phyloP scores from a whole-genome alignment of 2,888 invertebrate genomes.

The Agonopterix arenella region DNA sequence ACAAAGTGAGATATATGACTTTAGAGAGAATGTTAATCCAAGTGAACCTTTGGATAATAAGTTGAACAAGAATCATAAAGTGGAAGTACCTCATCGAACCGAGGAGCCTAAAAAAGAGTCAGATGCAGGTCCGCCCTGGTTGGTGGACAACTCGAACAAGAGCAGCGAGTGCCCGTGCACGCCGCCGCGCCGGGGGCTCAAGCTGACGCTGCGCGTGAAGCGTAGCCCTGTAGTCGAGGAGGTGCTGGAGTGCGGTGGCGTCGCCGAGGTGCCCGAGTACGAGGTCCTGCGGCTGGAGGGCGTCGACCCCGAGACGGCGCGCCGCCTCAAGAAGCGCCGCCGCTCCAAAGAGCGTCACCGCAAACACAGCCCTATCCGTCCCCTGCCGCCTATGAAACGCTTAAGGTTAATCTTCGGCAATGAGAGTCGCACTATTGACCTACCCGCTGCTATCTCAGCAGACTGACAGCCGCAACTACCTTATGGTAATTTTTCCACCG shows the following conservation, averaged over 20 bases:
- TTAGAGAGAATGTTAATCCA: slow-evolving; percentile 72
- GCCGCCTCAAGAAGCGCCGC: slow-evolving; percentile 75
- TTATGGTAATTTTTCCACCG: slow-evolving; percentile 71
- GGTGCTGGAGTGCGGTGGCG: slow-evolving; percentile 84
- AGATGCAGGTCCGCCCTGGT: slow-evolving; percentile 57
- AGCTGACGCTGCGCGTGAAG: slow-evolving; percentile 90
- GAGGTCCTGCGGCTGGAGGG: slow-evolving; percentile 91
- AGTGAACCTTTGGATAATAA: slow-evolving; percentile 62
- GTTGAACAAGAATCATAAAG: slow-evolving; percentile 53
- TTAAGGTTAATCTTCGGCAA: slow-evolving; percentile 92
- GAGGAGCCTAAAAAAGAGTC: slow-evolving; percentile 61
- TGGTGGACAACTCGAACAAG: slow-evolving; percentile 64
- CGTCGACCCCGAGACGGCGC: slow-evolving; percentile 75
- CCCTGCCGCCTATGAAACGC: slow-evolving; percentile 87
- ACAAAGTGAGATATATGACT: slow-evolving; percentile 67
- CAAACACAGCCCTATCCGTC: slow-evolving; percentile 72
- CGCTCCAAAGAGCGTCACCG: slow-evolving; percentile 66
- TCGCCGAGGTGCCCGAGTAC: slow-evolving; percentile 86
- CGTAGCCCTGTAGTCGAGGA: slow-evolving; percentile 91
- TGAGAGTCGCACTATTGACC: slow-evolving; percentile 92
- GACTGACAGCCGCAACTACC: slow-evolving; percentile 67
- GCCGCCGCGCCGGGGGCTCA: slow-evolving; percentile 80
- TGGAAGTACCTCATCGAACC: slow-evolving; percentile 45
- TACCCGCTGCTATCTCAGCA: slow-evolving; percentile 84
- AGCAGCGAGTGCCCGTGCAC: slow-evolving; percentile 73